Evolutionary conservation across 2,797 vertebrate genomes (phyloP).

Genomic region (Sternotherus odoratus): DNA sequence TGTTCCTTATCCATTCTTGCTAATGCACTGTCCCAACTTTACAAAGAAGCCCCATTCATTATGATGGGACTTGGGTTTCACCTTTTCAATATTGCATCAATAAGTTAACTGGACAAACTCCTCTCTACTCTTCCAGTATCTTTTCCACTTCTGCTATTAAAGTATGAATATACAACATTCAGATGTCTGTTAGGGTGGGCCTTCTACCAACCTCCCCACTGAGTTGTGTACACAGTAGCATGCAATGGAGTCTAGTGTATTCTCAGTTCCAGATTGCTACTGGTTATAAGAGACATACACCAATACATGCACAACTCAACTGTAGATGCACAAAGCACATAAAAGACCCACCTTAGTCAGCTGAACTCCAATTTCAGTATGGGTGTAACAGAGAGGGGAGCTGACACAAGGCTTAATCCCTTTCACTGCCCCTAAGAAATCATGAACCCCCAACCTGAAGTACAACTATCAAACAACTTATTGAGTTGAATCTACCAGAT

Average conservation of each 20-base stretch:
- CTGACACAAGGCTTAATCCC: not conserved
- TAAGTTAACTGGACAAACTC: not conserved
- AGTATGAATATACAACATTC: not conserved
- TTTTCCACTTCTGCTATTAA: not conserved
- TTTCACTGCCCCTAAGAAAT: not conserved
- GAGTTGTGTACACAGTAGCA: not conserved
- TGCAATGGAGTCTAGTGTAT: too few species aligned
- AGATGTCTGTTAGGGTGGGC: too few species aligned
- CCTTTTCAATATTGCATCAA: not conserved
- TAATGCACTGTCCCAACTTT: not conserved
- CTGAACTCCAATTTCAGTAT: not conserved
- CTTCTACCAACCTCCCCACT: too few species aligned
- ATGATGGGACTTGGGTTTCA: not conserved
- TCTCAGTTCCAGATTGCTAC: too few species aligned
- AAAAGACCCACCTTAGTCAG: not conserved
- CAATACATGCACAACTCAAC: not conserved
- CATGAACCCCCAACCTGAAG: not conserved
- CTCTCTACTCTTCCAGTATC: not conserved
- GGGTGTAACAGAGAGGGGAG: not conserved
- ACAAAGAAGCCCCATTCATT: not conserved
- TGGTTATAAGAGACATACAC: not conserved
- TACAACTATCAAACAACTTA: not conserved
- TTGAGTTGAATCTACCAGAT: not conserved
- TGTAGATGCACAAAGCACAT: not conserved
- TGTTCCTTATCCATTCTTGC: too few species aligned